phyloP scores from a whole-genome alignment of 2,888 invertebrate genomes.

The Laspeyria flexula region DNA sequence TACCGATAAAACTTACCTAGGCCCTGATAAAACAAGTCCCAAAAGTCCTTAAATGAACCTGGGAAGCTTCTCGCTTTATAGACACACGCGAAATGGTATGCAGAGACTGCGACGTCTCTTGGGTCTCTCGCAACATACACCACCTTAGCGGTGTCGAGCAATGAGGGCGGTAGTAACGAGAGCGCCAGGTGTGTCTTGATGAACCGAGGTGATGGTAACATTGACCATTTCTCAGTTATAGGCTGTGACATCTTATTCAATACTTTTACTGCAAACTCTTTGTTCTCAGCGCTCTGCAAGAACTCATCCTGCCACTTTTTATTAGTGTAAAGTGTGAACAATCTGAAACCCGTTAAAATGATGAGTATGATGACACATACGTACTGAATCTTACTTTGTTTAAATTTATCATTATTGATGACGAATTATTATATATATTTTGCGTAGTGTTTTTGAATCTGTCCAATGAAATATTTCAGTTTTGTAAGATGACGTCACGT shows the following conservation, averaged over 20 bases:
- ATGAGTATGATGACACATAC: not conserved
- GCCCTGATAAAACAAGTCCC: conserved; percentile 86
- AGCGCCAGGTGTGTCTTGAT: conserved; percentile 88
- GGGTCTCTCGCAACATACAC: conserved; percentile 93
- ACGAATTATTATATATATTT: too few species aligned
- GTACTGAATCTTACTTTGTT: not conserved
- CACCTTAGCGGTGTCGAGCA: conserved; percentile 81
- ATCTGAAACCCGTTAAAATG: not conserved
- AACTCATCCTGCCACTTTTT: not conserved
- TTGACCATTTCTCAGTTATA: conserved; percentile 20
- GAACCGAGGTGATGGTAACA: conserved; percentile 75
- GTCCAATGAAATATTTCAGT: too few species aligned
- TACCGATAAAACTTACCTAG: conserved; percentile 85
- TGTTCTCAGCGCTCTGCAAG: not conserved
- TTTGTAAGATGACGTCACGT: too few species aligned
- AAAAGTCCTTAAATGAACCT: conserved; percentile 87
- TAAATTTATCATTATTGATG: too few species aligned
- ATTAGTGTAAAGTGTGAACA: conserved; percentile 4
- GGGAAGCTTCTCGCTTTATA: conserved; percentile 81
- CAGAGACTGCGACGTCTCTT: conserved; percentile 92
- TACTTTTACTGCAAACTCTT: not conserved
- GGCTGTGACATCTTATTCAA: not conserved
- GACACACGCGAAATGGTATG: conserved; percentile 87
- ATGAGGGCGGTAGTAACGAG: conserved; percentile 86
- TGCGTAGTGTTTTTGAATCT: too few species aligned